Conservation (phyloP, 2,888 invertebrate species). For the Spodoptera picta region DNA sequence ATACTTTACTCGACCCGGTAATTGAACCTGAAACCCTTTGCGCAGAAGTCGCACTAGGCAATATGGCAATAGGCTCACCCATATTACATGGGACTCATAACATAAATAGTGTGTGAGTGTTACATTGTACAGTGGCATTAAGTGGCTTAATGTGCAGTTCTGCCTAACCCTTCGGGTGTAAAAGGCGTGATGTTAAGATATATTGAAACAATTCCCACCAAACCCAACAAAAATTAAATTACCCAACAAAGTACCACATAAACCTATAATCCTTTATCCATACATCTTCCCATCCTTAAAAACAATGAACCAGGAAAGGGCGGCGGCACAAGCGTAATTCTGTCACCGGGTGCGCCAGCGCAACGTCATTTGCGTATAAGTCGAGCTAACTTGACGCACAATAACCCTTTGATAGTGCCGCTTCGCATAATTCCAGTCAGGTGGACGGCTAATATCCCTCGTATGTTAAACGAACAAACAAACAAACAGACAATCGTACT, state of each 20-base stretch:
- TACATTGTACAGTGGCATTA: too few relatives aligned
- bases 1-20: too few relatives aligned
- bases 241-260: conserved; percentile 6
- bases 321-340: conserved; percentile 47
- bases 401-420: conserved; percentile 54
- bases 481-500: conserved; percentile 34
- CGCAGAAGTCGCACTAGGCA: too few relatives aligned
- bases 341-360: conserved; percentile 46
- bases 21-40: too few relatives aligned
- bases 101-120: too few relatives aligned
- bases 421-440: conserved; percentile 48
- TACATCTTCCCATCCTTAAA: conserved; percentile 45
- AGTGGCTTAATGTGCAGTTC: too few relatives aligned
- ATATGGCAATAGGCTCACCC: too few relatives aligned
- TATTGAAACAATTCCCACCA: too few relatives aligned
- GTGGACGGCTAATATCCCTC: conserved; percentile 43
- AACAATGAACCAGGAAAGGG: conserved; percentile 51
- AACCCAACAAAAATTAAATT: too few relatives aligned
- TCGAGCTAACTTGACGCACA: conserved; percentile 53
- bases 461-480: conserved; percentile 25
- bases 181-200: too few relatives aligned
- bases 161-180: too few relatives aligned
- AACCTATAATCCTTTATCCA: conserved; percentile 28
- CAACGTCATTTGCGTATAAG: conserved; percentile 57
- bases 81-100: too few relatives aligned